Evolutionary conservation across 2,113 vertebrate species (phyloP).

Genomic region (Equus quagga): DNA sequence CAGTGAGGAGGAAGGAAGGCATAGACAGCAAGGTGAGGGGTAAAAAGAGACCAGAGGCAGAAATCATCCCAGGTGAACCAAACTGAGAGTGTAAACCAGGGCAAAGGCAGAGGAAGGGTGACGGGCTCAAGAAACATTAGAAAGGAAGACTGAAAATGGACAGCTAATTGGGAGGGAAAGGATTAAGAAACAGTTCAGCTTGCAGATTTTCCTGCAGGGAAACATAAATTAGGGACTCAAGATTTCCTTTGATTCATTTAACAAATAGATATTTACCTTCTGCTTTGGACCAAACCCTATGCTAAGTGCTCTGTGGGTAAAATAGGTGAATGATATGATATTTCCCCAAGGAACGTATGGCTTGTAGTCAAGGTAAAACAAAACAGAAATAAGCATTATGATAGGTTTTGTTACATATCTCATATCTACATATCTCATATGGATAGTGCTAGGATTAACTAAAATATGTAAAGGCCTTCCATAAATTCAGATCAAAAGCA

Average conservation of each 20-base stretch:
- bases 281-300: background rate
- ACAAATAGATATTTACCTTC: background rate
- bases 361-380: background rate
- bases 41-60: background rate
- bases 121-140: background rate
- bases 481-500: constrained; percentile 58
- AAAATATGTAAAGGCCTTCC: constrained; percentile 57
- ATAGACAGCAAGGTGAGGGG: background rate
- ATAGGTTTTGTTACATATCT: background rate
- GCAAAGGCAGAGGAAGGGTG: background rate
- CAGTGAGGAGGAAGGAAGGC: background rate
- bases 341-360: background rate
- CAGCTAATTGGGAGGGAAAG: background rate
- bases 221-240: background rate
- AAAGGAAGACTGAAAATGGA: background rate
- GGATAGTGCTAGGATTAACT: constrained; percentile 10
- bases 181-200: background rate
- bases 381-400: background rate
- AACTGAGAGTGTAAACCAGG: background rate
- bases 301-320: background rate
- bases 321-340: background rate
- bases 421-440: background rate
- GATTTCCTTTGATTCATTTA: background rate
- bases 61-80: background rate
- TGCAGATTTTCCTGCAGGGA: background rate